Evolutionary conservation across 2,797 vertebrate genomes (phyloP), one percentile per base, ranked within the genome.

Genomic region (Micromesistius poutassou): DNA sequence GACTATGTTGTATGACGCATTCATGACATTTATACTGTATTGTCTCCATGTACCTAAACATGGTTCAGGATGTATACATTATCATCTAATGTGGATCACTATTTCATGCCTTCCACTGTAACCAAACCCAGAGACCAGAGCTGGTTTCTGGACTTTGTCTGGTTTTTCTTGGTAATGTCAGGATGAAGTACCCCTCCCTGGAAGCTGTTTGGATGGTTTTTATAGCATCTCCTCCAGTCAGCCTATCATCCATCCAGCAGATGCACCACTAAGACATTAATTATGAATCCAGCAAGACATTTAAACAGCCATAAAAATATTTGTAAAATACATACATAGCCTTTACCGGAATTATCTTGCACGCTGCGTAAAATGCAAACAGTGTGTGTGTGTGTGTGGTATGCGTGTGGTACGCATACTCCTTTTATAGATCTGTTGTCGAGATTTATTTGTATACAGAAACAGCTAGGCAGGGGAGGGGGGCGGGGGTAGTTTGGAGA

Each of bases 401-500:
- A 35, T 35, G 33, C 33, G 33, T 35, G 33, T 35, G 40, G 1
- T 42, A 42, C 9, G 36, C 36, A 10, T 38, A 38, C 77, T 25
- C 73, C 82, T 79, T 84, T 74, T 82, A 80, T 74, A 80, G 84
- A 70, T 19, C 10, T 87, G 28, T 14, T 10, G 0, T 55, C 28
- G 25, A 66, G 42, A 81, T 77, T 77, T 42, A 5, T 85, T 83
- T 80, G 74, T 89, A 25, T 84, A 89, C 82, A 71, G 74, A 74
- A 84, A 75, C 72, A 1, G 33, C 74, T 75, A 30, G 79, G 77
- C 72, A 77, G 38, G 55, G 50, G 22, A n/a, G n/a, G n/a, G n/a
- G n/a, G n/a, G n/a, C n/a, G n/a, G n/a, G n/a, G n/a, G n/a, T n/a
- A n/a, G 50, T 6, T 22, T 22, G 22, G 50, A 55, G 50, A n/a